Percentiles rank a stretch among this genome's conserved stretches.
Conservation (phyloP, 2,797 vertebrate species). For the Manis pentadactyla region DNA sequence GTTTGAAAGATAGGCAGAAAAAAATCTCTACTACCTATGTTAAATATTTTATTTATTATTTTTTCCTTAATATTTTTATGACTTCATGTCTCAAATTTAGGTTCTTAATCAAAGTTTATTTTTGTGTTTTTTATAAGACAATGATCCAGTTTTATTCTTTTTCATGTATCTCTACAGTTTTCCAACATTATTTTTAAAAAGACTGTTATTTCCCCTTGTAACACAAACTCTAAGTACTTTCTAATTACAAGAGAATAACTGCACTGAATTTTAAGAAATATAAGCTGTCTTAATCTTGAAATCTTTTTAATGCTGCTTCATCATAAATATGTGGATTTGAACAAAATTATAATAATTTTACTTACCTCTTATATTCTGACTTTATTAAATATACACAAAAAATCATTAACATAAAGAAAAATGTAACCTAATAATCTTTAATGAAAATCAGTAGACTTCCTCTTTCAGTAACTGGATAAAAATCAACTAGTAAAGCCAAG, state of each 20-base stretch:
- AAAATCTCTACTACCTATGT: too few species aligned
- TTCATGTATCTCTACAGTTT: too few species aligned
- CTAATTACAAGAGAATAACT: not conserved
- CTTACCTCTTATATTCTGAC: not conserved
- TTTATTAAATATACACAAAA: not conserved
- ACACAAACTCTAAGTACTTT: not conserved
- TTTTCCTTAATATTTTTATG: too few species aligned
- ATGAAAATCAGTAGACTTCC: not conserved
- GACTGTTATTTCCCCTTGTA: not conserved
- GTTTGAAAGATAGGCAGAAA: too few species aligned
- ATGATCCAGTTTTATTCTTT: too few species aligned
- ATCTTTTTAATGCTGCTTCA: not conserved
- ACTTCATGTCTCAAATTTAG: too few species aligned
- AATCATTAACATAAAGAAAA: not conserved
- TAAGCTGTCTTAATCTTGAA: not conserved
- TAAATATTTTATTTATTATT: too few species aligned
- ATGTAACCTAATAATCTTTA: not conserved
- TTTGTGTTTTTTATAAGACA: too few species aligned
- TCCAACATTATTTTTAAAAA: too few species aligned
- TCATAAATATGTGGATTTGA: not conserved
- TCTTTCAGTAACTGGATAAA: not conserved
- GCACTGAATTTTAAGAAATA: not conserved
- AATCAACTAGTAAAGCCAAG: not conserved
- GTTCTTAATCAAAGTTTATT: too few species aligned
- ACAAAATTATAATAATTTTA: not conserved